These are phyloP conservation scores for Chouioia cunea DNA, from an alignment of 2,888 invertebrate species.

Conservation along the genomic window DNA sequence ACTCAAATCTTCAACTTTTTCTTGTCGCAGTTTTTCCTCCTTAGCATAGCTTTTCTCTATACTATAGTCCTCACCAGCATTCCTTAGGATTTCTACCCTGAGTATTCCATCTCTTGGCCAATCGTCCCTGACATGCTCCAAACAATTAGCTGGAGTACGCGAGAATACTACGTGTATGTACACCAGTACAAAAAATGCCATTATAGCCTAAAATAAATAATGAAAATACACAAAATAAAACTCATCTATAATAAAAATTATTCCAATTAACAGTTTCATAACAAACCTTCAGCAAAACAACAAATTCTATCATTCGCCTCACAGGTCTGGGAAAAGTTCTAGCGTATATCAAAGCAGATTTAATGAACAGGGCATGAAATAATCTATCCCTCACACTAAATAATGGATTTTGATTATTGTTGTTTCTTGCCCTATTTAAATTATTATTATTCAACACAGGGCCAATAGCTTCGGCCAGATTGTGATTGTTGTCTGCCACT, in stretches of 20 bases:
- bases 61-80: constrained; percentile 80
- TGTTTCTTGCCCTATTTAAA: constrained; percentile 61
- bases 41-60: constrained; percentile 88
- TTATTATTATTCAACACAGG: constrained; percentile 58
- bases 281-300: constrained; percentile 82
- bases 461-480: constrained; percentile 56
- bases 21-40: constrained; percentile 80
- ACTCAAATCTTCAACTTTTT: constrained; percentile 74
- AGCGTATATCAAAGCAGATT: constrained; percentile 92
- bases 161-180: constrained; percentile 97
- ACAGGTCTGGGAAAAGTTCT: constrained; percentile 88
- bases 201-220: constrained; percentile 75
- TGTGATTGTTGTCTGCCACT: constrained; percentile 57
- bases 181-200: constrained; percentile 89
- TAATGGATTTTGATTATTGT: constrained; percentile 78
- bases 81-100: constrained; percentile 87
- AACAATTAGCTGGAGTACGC: constrained; percentile 91
- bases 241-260: too few relatives aligned
- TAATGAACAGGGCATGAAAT: constrained; percentile 95
- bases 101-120: constrained; percentile 98
- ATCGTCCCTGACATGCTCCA: constrained; percentile 86
- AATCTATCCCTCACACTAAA: constrained; percentile 90
- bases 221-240: background rate
- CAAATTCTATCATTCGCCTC: constrained; percentile 86
- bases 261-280: too few relatives aligned